Conservation (phyloP, 2,888 invertebrate species). For the Eupithecia centaureata region DNA sequence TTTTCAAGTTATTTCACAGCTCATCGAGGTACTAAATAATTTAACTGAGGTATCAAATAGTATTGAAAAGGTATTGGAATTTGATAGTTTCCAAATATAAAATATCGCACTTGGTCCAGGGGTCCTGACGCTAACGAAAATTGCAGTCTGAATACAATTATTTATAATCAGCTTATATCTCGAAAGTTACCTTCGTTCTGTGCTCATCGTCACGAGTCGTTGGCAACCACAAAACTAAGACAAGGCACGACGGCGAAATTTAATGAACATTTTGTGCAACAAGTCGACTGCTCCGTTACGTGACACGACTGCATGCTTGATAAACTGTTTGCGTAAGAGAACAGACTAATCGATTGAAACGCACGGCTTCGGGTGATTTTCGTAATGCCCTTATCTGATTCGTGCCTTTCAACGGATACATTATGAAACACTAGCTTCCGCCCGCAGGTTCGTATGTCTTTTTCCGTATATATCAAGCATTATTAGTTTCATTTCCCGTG, state of each 20-base stretch:
- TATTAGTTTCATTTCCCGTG: no score
- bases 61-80: no score
- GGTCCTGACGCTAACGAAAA: no score
- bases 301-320: constrained; percentile 75
- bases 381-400: constrained; percentile 75
- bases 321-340: constrained; percentile 77
- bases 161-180: constrained; percentile 24
- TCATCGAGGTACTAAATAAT: no score
- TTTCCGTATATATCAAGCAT: no score
- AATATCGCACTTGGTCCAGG: no score
- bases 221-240: constrained; percentile 44
- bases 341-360: constrained; percentile 78
- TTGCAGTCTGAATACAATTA: constrained; percentile 22
- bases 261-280: constrained; percentile 65
- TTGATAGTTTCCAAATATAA: no score
- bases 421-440: constrained; percentile 52
- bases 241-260: constrained; percentile 36
- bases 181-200: constrained; percentile 24
- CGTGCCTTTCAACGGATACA: constrained; percentile 55
- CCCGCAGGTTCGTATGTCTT: not conserved
- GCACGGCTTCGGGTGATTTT: constrained; percentile 74
- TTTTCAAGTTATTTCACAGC: no score
- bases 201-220: constrained; percentile 50
- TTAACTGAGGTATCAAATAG: no score
- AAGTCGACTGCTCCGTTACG: constrained; percentile 67